Percentiles rank a stretch among this genome's conserved stretches.
Evolutionary conservation across 1,140 invertebrate species (phyloP).

Genomic region (Aphelenchoides fujianensis): DNA sequence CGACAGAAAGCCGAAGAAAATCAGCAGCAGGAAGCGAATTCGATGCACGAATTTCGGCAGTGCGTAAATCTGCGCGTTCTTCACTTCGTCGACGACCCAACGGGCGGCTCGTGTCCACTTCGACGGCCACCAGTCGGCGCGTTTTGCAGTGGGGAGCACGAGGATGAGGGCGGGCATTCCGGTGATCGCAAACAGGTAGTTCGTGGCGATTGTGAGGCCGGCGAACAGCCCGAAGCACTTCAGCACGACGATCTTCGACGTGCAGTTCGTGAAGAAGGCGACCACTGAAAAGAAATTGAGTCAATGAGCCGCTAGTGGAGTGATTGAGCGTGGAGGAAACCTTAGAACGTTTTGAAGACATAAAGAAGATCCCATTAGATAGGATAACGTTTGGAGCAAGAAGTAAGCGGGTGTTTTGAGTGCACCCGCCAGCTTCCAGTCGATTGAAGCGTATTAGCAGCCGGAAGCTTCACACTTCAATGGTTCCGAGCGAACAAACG

Average conservation of each 20-base stretch:
- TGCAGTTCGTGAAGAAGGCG: slow-evolving; percentile 64
- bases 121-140: neutral
- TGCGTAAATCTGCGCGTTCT: slow-evolving; percentile 12
- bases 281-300: too few relatives aligned
- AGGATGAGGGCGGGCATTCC: slow-evolving; percentile 43
- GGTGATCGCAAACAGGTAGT: slow-evolving; percentile 50
- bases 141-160: too few relatives aligned
- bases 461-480: too few relatives aligned
- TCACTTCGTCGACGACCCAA: slow-evolving; percentile 14
- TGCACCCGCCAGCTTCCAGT: too few relatives aligned
- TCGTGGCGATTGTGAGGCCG: slow-evolving; percentile 39
- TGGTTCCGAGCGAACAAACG: too few relatives aligned
- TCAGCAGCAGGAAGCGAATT: neutral
- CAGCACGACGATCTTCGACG: slow-evolving; percentile 64
- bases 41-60: neutral
- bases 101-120: slow-evolving; percentile 9
- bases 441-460: too few relatives aligned
- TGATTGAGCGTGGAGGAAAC: too few relatives aligned
- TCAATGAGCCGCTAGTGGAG: too few relatives aligned
- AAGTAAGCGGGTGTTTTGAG: too few relatives aligned
- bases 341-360: too few relatives aligned
- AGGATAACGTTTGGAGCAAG: too few relatives aligned
- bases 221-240: slow-evolving; percentile 55
- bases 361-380: too few relatives aligned
- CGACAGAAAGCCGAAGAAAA: neutral